Evolutionary conservation across 2,888 invertebrate species (phyloP), one percentile per base, ranked within the genome.

Genomic region (Campoplex capitator): DNA sequence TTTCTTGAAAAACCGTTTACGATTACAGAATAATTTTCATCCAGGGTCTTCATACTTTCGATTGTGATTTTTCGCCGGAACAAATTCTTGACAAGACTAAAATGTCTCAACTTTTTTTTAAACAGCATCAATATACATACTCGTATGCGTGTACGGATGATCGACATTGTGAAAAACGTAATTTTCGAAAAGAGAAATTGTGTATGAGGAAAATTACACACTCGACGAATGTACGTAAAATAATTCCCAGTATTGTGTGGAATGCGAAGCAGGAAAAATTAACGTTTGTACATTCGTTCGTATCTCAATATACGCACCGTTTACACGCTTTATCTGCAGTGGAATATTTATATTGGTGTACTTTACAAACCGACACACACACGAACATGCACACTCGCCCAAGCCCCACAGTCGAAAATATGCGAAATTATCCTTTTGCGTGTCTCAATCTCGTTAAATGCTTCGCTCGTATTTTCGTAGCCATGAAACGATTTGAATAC

Each of bases 381-480:
- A 73, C 8, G 48, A 56, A 71, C 42, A 38, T 38, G 38, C 38
- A 3, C 38, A 38, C 3, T 38, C 38, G 38, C 0, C 1, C 38
- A 38, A 38, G 38, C 4, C 38, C 4, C 42, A 48, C 62, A 35
- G 70, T 45, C n/a, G 18, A 45, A 54, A 73, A 83, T 86, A 75
- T 68, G 62, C 48, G 70, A 76, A 83, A 89, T 86, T 89, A 88
- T 88, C 84, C 88, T 86, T 80, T 90, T 88, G 91, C 91, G 89
- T 91, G 91, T 80, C 86, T 75, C 76, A 74, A 42, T 80, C 87
- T 86, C 90, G 89, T 91, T 90, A 88, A 86, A 73, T 76, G 86
- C 84, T 81, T 86, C 89, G 86, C 88, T 82, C 88, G 88, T 89
- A 88, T 89, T 89, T 88, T 85, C 88, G 80, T 75, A 85, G 88